phyloP scores from a whole-genome alignment of 2,888 invertebrate species.

The Rhopalosiphum nymphaeae region DNA sequence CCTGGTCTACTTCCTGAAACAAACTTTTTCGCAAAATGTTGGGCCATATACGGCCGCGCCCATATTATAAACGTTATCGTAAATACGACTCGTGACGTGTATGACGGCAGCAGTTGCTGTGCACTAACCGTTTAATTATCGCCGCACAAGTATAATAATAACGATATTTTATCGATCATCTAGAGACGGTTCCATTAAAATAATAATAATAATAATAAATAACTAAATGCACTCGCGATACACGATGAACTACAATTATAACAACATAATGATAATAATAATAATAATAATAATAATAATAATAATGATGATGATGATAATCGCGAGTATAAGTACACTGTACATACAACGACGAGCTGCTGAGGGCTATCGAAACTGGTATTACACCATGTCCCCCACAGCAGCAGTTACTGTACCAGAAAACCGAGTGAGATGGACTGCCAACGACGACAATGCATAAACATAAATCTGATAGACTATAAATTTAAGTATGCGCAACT shows the following conservation, averaged over 20 bases:
- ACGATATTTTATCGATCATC: slow-evolving; percentile 39
- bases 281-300: not conserved
- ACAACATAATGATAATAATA: not conserved
- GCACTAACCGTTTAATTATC: slow-evolving; percentile 50
- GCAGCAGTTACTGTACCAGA: not conserved
- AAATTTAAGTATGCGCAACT: not conserved
- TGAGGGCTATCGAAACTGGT: slow-evolving; percentile 63
- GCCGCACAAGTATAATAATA: not conserved
- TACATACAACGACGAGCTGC: not conserved
- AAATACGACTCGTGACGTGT: not conserved
- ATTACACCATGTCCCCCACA: not conserved
- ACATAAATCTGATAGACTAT: not conserved
- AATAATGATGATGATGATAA: slow-evolving; percentile 8
- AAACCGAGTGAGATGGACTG: not conserved
- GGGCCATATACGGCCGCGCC: not conserved
- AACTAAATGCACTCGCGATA: not conserved
- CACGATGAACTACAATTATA: not conserved
- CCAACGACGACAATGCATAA: not conserved
- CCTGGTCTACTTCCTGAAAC: not conserved
- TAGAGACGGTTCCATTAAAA: slow-evolving; percentile 45
- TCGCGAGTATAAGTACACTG: not conserved
- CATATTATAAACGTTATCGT: not conserved
- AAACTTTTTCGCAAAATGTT: not conserved
- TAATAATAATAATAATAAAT: slow-evolving; percentile 22
- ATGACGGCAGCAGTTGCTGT: not conserved